A percentile compares a stretch with the other conserved stretches of the same genome.
Evolutionary conservation across 2,113 vertebrate genomes (phyloP).

Genomic region (Oostethus manadensis): DNA sequence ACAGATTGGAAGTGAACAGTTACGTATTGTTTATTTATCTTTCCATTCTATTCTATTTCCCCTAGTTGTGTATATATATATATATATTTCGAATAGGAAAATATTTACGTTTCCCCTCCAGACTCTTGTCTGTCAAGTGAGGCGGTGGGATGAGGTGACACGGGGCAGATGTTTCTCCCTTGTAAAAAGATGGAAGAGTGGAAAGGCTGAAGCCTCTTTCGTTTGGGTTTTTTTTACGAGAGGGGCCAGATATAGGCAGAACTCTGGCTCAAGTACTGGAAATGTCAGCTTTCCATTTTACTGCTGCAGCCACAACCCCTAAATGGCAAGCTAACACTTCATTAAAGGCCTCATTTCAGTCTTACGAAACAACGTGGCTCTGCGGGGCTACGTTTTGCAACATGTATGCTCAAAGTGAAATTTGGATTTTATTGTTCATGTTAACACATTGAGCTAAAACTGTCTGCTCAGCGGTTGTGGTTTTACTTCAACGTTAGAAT

Average conservation of each 20-base stretch:
- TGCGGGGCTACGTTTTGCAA: not conserved
- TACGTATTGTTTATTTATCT: too few relatives aligned
- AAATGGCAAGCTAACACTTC: constrained; percentile 26
- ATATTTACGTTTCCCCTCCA: not conserved
- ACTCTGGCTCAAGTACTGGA: constrained; percentile 33
- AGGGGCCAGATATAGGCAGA: constrained; percentile 17
- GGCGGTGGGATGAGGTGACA: constrained; percentile 50
- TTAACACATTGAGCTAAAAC: constrained; percentile 15
- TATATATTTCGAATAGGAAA: not conserved
- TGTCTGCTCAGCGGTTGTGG: not conserved
- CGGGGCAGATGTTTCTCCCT: constrained; percentile 57
- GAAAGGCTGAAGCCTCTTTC: constrained; percentile 20
- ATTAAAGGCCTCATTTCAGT: constrained; percentile 10
- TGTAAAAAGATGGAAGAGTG: constrained; percentile 38
- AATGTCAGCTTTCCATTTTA: constrained; percentile 20
- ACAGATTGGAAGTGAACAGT: too few relatives aligned
- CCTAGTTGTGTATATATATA: too few relatives aligned
- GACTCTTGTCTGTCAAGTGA: constrained; percentile 46
- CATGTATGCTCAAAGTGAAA: constrained; percentile 27
- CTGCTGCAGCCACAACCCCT: constrained; percentile 17
- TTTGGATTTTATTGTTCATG: constrained; percentile 19
- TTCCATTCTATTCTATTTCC: too few relatives aligned
- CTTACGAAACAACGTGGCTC: not conserved
- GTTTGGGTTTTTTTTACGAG: constrained; percentile 17
- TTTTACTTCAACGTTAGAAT: not conserved